phyloP scores from a whole-genome alignment of 1,140 invertebrate genomes.

The Drosophila paulistorum region DNA sequence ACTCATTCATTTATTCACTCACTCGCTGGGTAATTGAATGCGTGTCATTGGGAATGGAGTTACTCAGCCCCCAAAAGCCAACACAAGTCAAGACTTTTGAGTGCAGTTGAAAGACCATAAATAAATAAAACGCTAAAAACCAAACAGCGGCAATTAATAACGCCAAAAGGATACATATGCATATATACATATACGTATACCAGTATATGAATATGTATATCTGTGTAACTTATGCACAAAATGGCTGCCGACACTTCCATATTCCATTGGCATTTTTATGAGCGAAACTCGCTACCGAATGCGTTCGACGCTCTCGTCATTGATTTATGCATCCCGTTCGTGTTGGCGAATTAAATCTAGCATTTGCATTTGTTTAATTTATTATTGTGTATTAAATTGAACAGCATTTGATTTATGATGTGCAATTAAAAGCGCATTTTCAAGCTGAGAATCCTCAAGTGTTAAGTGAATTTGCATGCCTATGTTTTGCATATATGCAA shows the following conservation, averaged over 20 bases:
- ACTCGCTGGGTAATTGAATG: constrained; percentile 65
- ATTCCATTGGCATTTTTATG: constrained; percentile 59
- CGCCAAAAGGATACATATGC: constrained; percentile 27
- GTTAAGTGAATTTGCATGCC: constrained; percentile 27
- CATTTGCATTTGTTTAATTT: constrained; percentile 47
- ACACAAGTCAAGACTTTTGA: constrained; percentile 27
- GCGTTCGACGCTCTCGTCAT: constrained; percentile 25
- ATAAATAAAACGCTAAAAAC: constrained; percentile 67
- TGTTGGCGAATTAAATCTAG: constrained; percentile 15
- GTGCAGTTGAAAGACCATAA: constrained; percentile 38
- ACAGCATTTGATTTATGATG: constrained; percentile 61
- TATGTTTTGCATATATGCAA: constrained; percentile 13
- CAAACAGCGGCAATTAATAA: constrained; percentile 68
- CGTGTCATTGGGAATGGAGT: constrained; percentile 67
- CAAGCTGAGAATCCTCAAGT: constrained; percentile 40
- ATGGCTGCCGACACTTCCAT: constrained; percentile 57
- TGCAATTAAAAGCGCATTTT: constrained; percentile 76
- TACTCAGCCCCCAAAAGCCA: constrained; percentile 31
- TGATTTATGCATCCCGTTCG: constrained; percentile 61
- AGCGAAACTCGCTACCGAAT: constrained; percentile 30
- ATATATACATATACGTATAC: background rate
- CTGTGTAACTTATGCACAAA: constrained; percentile 37
- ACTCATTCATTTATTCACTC: constrained; percentile 45
- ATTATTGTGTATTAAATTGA: constrained; percentile 44
- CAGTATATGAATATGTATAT: background rate